phyloP scores from a whole-genome alignment of 2,113 vertebrate species.

The Grammomys surdaster region DNA sequence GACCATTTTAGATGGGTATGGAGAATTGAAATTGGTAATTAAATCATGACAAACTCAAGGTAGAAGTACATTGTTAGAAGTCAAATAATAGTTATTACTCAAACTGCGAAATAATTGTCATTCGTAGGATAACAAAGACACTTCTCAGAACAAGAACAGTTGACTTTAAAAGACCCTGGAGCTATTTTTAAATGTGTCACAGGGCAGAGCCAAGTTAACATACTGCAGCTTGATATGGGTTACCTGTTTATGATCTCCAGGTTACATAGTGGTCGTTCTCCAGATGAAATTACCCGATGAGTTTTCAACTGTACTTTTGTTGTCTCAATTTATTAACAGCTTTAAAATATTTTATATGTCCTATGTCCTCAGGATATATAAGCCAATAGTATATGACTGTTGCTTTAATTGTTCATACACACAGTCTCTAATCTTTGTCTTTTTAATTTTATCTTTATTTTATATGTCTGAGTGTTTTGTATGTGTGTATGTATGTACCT shows the following conservation, averaged over 20 bases:
- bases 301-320: conserved; percentile 32
- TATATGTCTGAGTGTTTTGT: background rate
- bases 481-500: too few species aligned
- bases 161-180: conserved; percentile 67
- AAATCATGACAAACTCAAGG: conserved; percentile 67
- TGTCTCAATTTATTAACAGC: conserved; percentile 41
- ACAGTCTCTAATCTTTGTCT: background rate
- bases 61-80: conserved; percentile 73
- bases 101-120: conserved; percentile 73
- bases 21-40: conserved; percentile 73
- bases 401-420: fast-evolving
- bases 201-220: conserved; percentile 50
- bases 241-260: conserved; percentile 42
- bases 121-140: conserved; percentile 73
- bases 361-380: background rate
- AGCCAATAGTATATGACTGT: background rate
- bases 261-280: conserved; percentile 23
- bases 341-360: background rate
- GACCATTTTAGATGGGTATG: conserved; percentile 50
- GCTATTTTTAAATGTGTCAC: conserved; percentile 69
- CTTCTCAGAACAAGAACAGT: conserved; percentile 61
- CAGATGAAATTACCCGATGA: conserved; percentile 17
- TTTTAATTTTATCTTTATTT: background rate
- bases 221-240: background rate
- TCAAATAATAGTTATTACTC: conserved; percentile 81